A percentile compares a stretch with the other conserved stretches of the same genome.
Evolutionary conservation across 1,140 invertebrate genomes (phyloP).

Genomic region (Heliconius hewitsoni): DNA sequence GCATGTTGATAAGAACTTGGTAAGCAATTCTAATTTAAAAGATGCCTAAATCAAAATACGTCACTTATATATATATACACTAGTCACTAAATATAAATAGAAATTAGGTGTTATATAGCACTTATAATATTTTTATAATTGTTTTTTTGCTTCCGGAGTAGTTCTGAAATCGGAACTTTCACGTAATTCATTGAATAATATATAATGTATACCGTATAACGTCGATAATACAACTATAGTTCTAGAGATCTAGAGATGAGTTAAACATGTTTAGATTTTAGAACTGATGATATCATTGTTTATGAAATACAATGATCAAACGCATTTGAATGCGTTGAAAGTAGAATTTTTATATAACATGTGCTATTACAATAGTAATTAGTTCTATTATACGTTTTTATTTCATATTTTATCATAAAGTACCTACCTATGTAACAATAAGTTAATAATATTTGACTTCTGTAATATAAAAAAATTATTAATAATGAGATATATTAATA

Average conservation of each 20-base stretch:
- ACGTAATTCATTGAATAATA: neutral
- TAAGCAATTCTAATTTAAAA: slow-evolving; percentile 23
- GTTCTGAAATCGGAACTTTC: slow-evolving; percentile 9
- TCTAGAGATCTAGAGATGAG: neutral
- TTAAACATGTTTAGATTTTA: slow-evolving; percentile 17
- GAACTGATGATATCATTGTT: slow-evolving; percentile 19
- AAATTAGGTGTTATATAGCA: slow-evolving; percentile 34
- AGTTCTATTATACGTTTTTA: too few relatives aligned
- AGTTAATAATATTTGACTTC: too few relatives aligned
- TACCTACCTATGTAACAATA: too few relatives aligned
- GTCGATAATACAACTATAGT: neutral
- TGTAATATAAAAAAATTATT: too few relatives aligned
- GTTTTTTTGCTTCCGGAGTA: slow-evolving; percentile 3
- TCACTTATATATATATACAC: slow-evolving; percentile 36
- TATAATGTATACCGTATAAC: too few relatives aligned
- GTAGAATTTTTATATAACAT: neutral
- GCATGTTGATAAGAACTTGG: slow-evolving; percentile 28
- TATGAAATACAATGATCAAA: neutral
- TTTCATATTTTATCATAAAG: too few relatives aligned
- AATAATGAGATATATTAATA: too few relatives aligned
- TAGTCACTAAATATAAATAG: slow-evolving; percentile 29
- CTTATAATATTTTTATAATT: slow-evolving; percentile 34
- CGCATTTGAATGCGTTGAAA: neutral
- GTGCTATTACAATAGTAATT: neutral
- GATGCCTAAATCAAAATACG: slow-evolving; percentile 21